phyloP scores from a whole-genome alignment of 1,140 invertebrate species.

The Pentalonia nigronervosa region DNA sequence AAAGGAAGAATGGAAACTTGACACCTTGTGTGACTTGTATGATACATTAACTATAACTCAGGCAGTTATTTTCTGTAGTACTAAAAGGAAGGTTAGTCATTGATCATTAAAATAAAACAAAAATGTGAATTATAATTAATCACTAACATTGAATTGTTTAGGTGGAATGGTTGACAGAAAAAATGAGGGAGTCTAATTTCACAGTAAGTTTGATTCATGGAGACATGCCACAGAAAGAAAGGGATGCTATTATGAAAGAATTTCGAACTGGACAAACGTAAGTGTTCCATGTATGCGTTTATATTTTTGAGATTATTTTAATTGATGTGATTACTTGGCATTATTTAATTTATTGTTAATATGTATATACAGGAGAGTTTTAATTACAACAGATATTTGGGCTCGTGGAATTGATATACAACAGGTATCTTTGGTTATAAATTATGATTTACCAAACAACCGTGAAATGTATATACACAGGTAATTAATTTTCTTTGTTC shows the following conservation, averaged over 20 bases:
- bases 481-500: slow-evolving; percentile 63
- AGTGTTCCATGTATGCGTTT: slow-evolving; percentile 12
- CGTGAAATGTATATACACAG: slow-evolving; percentile 99
- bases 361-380: slow-evolving; percentile 78
- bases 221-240: slow-evolving; percentile 99
- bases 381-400: slow-evolving; percentile 99
- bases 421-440: slow-evolving; percentile 96
- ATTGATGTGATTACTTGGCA: background rate
- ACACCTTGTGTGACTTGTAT: slow-evolving; percentile 98
- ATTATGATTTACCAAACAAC: slow-evolving; percentile 99
- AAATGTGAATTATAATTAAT: background rate
- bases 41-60: slow-evolving; percentile 99
- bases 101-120: background rate
- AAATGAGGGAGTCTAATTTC: slow-evolving; percentile 98
- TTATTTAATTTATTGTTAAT: slow-evolving; percentile 29
- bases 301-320: background rate
- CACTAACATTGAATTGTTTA: slow-evolving; percentile 45
- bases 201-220: slow-evolving; percentile 99
- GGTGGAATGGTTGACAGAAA: slow-evolving; percentile 96
- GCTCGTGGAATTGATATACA: slow-evolving; percentile 99
- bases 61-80: slow-evolving; percentile 99
- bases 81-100: slow-evolving; percentile 87
- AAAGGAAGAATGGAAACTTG: slow-evolving; percentile 99
- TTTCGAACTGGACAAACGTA: slow-evolving; percentile 94
- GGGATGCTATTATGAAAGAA: slow-evolving; percentile 99